Percentiles rank a stretch among this genome's conserved stretches.
phyloP scores from a whole-genome alignment of 2,113 vertebrate genomes.

The human (Homo sapiens) region GRCh38 chr16:79972001-79972500 shows the following conservation, averaged over 20 bases:
- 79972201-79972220: not conserved
- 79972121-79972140: not conserved
- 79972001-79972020: not conserved
- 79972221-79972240: conserved; percentile 40
- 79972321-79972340: conserved; percentile 73
- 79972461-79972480: conserved; percentile 47
- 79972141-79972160: not conserved
- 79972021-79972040: not conserved
- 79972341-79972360: conserved; percentile 82
- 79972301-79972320: conserved; percentile 79
- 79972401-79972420: conserved; percentile 43
- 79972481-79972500: conserved; percentile 31
- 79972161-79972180: not conserved
- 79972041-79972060: not conserved
- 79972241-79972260: conserved; percentile 44
- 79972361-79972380: conserved; percentile 78
- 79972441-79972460: conserved; percentile 70
- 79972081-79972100: not conserved
- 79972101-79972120: not conserved
- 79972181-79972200: not conserved
- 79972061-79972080: not conserved
- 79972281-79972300: conserved; percentile 49
- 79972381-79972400: conserved; percentile 60
- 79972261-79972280: conserved; percentile 29
- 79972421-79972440: conserved; percentile 81